A percentile compares a stretch with the other conserved stretches of the same genome.
Evolutionary conservation across 2,113 vertebrate genomes (phyloP).

Genomic region (Neoarius graeffei): DNA sequence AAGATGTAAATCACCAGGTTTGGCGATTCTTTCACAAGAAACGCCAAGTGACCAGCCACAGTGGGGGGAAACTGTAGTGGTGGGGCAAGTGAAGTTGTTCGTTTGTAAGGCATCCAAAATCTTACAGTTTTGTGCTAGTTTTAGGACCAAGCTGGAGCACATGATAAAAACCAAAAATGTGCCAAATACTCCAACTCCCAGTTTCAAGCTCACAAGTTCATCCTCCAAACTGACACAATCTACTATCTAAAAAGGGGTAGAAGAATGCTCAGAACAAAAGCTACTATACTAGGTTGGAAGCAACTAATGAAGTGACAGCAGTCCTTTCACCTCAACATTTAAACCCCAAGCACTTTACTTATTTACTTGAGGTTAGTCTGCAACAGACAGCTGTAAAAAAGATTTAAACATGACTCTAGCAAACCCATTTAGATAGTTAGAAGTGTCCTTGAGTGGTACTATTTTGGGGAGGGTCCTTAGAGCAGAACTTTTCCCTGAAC

Average conservation of each 20-base stretch:
- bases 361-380: constrained; percentile 57
- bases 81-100: constrained; percentile 42
- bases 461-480: constrained; percentile 72
- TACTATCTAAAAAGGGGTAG: constrained; percentile 60
- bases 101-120: constrained; percentile 75
- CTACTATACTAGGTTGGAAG: constrained; percentile 55
- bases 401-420: constrained; percentile 65
- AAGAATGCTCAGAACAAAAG: constrained; percentile 42
- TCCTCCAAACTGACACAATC: constrained; percentile 70
- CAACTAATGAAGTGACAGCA: constrained; percentile 67
- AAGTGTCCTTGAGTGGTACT: constrained; percentile 65
- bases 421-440: constrained; percentile 66
- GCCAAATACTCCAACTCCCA: constrained; percentile 55
- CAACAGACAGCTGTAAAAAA: constrained; percentile 62
- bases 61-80: constrained; percentile 51
- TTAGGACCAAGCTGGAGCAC: constrained; percentile 49
- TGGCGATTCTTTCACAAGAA: constrained; percentile 67
- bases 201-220: constrained; percentile 64
- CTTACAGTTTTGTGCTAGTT: constrained; percentile 69
- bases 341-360: constrained; percentile 68
- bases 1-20: constrained; percentile 69
- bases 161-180: constrained; percentile 48
- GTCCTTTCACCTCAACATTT: constrained; percentile 81
- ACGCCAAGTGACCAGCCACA: constrained; percentile 78
- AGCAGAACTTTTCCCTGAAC: constrained; percentile 77